phyloP scores from a whole-genome alignment of 1,140 invertebrate species.

The Cydia amplana region DNA sequence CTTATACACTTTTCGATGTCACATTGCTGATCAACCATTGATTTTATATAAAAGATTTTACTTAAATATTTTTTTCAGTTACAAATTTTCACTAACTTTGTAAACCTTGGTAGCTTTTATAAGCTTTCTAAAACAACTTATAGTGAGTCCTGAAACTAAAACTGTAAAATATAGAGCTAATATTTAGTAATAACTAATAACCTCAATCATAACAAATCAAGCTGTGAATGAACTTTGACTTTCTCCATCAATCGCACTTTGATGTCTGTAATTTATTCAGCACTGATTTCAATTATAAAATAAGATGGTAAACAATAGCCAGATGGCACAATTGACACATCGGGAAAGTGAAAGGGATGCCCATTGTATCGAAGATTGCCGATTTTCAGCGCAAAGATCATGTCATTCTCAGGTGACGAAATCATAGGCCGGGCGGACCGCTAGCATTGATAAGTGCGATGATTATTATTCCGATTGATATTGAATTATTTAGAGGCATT shows the following conservation, averaged over 20 bases:
- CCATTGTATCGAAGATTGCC: conserved; percentile 56
- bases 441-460: conserved; percentile 36
- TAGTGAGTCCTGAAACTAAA: background rate
- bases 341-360: conserved; percentile 72
- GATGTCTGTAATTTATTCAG: conserved; percentile 1
- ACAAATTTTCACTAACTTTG: too few relatives aligned
- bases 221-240: conserved; percentile 4
- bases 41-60: too few relatives aligned
- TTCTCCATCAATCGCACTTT: conserved; percentile 20
- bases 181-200: background rate
- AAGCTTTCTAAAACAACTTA: background rate
- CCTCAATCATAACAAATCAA: background rate
- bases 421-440: conserved; percentile 3
- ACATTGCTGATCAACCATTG: background rate
- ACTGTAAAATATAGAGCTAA: background rate
- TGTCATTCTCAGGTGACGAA: conserved; percentile 63
- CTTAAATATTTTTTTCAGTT: too few relatives aligned
- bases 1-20: background rate
- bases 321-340: conserved; percentile 60
- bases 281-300: conserved; percentile 34
- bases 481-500: conserved; percentile 51
- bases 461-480: background rate
- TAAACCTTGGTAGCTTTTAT: too few relatives aligned
- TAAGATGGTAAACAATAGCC: conserved; percentile 41
- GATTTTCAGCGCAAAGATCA: conserved; percentile 62